Evolutionary conservation across 2,888 invertebrate species (phyloP).

Genomic region (Ypsolopha scabrella): DNA sequence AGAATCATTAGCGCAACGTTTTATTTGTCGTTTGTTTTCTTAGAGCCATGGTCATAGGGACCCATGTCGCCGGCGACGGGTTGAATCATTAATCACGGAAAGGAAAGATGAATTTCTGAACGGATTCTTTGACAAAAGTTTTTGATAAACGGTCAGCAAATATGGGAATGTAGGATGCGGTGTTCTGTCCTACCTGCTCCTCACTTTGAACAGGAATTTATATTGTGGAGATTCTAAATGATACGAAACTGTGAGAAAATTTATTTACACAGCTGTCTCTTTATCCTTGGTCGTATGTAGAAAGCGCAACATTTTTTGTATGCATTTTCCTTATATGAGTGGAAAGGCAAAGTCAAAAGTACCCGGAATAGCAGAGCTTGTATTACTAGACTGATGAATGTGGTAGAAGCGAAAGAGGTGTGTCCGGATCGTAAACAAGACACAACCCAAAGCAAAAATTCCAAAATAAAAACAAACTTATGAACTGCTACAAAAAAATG

Average conservation of each 20-base stretch:
- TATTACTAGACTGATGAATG: too few relatives aligned
- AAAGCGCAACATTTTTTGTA: background rate
- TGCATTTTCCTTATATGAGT: background rate
- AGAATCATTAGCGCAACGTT: slow-evolving; percentile 47
- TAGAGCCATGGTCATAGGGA: slow-evolving; percentile 31
- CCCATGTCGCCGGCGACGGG: slow-evolving; percentile 32
- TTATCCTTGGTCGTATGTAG: too few relatives aligned
- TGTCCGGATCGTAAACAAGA: too few relatives aligned
- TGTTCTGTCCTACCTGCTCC: background rate
- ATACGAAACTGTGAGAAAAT: background rate
- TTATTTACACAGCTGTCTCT: too few relatives aligned
- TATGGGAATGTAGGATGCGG: slow-evolving; percentile 15
- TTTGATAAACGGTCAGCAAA: slow-evolving; percentile 55
- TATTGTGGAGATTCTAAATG: background rate
- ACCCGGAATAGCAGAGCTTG: too few relatives aligned
- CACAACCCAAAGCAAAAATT: background rate
- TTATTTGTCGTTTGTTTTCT: slow-evolving; percentile 53
- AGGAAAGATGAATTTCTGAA: slow-evolving; percentile 23
- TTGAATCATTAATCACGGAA: slow-evolving; percentile 54
- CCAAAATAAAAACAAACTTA: background rate
- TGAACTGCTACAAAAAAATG: background rate
- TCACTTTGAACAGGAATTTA: background rate
- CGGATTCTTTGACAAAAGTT: slow-evolving; percentile 47
- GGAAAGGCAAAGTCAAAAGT: background rate
- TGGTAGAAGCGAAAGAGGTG: too few relatives aligned